Evolutionary conservation across 30 jellyfish, hydroid and myxozoan species (phyloP), one percentile per base, ranked within the genome.

Genomic region (Pseudorhiza aurosa): DNA sequence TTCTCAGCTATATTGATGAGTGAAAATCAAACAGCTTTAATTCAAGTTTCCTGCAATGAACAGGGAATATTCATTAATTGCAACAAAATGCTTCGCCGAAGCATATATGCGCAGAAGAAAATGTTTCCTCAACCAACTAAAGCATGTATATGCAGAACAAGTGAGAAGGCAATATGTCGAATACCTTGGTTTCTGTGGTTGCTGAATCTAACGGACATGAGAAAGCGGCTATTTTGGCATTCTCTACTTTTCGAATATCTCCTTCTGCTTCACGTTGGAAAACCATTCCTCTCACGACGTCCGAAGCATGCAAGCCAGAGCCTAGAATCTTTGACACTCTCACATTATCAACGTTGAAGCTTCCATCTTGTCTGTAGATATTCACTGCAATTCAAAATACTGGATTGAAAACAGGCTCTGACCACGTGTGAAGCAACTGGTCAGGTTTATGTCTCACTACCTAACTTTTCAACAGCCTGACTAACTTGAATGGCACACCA

Each of bases 181-280:
- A 7, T 56, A 93, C 99, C 96, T 95, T 95, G n/a, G 99, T 95
- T 75, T 95, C 99, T 17, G 99, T 88, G 15, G 97, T 82, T 72
- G 57, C 81, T 6, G 96, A 70, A 60, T 95, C 99, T 4, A 95
- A 58, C 9, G 97, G 95, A 72, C 97, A 85, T 1, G 97, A 82
- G 80, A 88, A 86, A 18, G 85, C 97, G n/a, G 96, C 97, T 0
- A 95, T 85, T 71, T 89, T 95, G 8, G 97, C 97, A 72, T 89
- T 82, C 7, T 58, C 73, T 5, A 95, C 98, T 67, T 89, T 74
- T 21, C 88, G 88, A 11, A 95, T 67, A 57, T 84, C 87, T 29
- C 99, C 99, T 75, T 95, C 98, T 18, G 91, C 99, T 24, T 73
- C 93, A 44, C 98, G 71, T 71, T 46, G 80, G 45, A 95, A 88